Evolutionary conservation across 2,797 vertebrate species (phyloP), one percentile per base, ranked within the genome.

Genomic region (Pseudocheirus occidentalis): DNA sequence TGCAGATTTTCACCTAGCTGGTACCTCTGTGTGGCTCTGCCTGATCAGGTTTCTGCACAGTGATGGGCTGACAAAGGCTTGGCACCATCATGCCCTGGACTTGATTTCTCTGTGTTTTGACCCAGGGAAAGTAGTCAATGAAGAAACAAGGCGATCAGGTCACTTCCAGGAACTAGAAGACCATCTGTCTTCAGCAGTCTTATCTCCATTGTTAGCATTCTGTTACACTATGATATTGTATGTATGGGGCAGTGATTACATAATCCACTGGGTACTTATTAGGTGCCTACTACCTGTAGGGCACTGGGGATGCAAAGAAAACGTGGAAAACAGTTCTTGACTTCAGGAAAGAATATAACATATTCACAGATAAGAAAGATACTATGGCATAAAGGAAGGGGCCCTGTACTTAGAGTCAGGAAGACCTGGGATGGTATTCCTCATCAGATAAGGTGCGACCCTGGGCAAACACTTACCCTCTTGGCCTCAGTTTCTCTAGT

Each of bases 401-500:
- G 16, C 62, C 62, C 62, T 0, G 2, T 2, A 40, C 27, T 1
- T 0, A 29, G 94, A 57, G 31, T 1, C 0, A 0, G 50, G 34
- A 90, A 14, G 93, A 18, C 16, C 91, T 46, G 89, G 24, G 90
- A n/a, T 93, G 92, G 0, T 1, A n/a, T 55, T 55, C 54, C 28
- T 12, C 9, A 54, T 90, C 27, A 4, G 94, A 87, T 58, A 3
- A 31, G n/a, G 52, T 12, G 1, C 0, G 89, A 95, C 73, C 57
- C 6, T 1, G 28, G 73, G 90, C 93, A 93, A 54, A 90, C 50
- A 4, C 52, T 11, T 28, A 59, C 29, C 29, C 40, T 94, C 91
- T 14, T 81, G 89, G 90, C 18, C 95, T 96, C 95, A n/a, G 0
- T 0, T 55, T 62, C 95, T 90, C 94, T 81, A 92, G 89, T 95